Percentiles rank a stretch among this genome's conserved stretches.
Evolutionary conservation across 2,888 invertebrate species (phyloP).

Genomic region (Pristionchus entomophagus): DNA sequence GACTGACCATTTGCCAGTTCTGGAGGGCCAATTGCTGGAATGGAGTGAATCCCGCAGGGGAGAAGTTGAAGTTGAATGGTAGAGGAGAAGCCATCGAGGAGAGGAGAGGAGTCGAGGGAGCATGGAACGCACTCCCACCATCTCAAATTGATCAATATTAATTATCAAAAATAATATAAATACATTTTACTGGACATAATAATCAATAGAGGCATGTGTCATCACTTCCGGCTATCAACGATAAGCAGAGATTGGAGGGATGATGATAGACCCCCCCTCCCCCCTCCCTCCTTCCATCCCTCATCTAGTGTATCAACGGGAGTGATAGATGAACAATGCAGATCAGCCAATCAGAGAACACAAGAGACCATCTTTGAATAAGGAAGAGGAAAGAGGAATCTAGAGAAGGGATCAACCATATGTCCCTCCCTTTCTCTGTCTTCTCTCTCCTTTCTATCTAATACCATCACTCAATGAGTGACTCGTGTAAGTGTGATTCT

Average conservation of each 20-base stretch:
- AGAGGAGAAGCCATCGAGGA: neutral
- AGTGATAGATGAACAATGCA: slow-evolving; percentile 28
- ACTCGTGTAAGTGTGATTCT: slow-evolving; percentile 6
- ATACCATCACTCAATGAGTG: slow-evolving; percentile 17
- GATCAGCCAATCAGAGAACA: slow-evolving; percentile 1
- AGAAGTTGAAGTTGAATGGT: neutral
- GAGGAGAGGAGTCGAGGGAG: neutral
- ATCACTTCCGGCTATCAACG: neutral
- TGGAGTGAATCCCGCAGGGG: neutral
- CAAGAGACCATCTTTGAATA: slow-evolving; percentile 20
- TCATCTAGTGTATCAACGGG: neutral
- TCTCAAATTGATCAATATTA: neutral
- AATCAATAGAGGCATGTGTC: neutral
- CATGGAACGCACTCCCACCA: slow-evolving; percentile 30
- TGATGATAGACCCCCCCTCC: neutral
- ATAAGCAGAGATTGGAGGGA: slow-evolving; percentile 3
- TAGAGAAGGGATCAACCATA: slow-evolving; percentile 23
- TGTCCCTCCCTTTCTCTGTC: slow-evolving; percentile 9
- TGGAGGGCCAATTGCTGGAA: neutral
- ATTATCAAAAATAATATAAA: neutral
- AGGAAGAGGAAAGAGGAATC: neutral
- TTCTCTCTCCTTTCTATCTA: neutral
- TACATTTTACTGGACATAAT: neutral
- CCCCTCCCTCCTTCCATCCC: neutral
- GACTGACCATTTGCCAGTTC: neutral